Base-by-base conservation (phyloP, 2,113 vertebrate genomes). In the Tychaedon coryphoeus region DNA sequence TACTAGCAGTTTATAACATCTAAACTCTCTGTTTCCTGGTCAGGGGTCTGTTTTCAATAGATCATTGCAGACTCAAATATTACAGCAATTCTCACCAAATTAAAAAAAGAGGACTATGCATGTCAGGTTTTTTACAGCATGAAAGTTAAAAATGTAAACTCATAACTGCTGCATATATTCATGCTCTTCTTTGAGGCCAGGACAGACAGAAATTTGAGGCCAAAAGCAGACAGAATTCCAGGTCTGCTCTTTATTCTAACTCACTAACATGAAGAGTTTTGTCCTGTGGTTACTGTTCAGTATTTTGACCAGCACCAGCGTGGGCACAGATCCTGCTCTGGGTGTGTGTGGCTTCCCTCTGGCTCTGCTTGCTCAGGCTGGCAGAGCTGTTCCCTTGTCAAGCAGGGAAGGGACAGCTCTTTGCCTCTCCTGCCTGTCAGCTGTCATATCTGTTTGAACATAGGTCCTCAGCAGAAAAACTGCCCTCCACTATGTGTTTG, bases 1-100 rank as follows among this genome's bases (percentile, higher is more conserved):
- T 94, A 90, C 71, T 83, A 57, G 64, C 69, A 62, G 75, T 69
- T 92, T 94, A 86, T 77, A 95, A 88, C 31, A 81, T 77, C 61
- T 86, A 77, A 94, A 90, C 40, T 83, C 85, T 60, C 75, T 22
- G 36, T 95, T 97, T 96, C 88, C 91, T 95, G 50, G 58, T 93
- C 56, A 67, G 72, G 34, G 64, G 47, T 83, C 85, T 90, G 90
- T 86, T 96, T 95, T 60, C 85, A 96, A 77, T 77, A 96, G 71
- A 90, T 28, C 45, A 67, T 56, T 1, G 0, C 60, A 93, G 67
- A 60, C 74, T 86, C 2, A 0, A 76, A 67, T 65, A 65, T 78
- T 90, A 60, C 40, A 86, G 54, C 73, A 89, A 60, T 89, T 92
- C 43, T 57, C 74, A 89, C 65, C 65, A 93, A 93, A 93, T 61